Evolutionary conservation across 2,113 vertebrate species (phyloP).

Genomic region (Albula glossodonta): DNA sequence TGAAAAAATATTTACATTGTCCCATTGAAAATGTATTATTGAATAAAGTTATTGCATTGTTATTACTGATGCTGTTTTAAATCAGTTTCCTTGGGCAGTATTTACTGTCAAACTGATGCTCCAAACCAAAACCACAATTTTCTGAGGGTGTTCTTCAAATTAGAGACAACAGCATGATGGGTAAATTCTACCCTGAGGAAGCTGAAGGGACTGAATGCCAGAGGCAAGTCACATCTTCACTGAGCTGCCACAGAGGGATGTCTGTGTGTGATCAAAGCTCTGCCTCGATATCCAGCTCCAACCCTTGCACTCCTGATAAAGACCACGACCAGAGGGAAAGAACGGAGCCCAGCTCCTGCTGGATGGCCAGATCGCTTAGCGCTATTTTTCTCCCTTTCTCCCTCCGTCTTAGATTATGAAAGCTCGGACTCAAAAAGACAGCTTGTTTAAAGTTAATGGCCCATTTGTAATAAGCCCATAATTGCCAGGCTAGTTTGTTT

Average conservation of each 20-base stretch:
- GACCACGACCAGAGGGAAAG: background rate
- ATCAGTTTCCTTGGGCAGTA: background rate
- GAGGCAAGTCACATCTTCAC: background rate
- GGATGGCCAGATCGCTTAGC: background rate
- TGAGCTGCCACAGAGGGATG: background rate
- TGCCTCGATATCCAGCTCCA: background rate
- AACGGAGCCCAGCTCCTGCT: background rate
- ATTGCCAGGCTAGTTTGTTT: slow-evolving; percentile 63
- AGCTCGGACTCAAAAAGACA: slow-evolving; percentile 25
- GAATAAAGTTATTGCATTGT: background rate
- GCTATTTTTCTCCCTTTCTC: background rate
- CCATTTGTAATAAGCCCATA: slow-evolving; percentile 65
- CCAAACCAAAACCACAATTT: background rate
- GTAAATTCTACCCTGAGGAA: background rate
- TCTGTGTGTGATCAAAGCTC: background rate
- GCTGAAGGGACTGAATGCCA: background rate
- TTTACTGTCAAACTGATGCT: background rate
- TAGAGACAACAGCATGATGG: background rate
- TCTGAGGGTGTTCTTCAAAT: background rate
- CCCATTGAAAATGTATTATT: background rate
- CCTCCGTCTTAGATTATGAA: background rate
- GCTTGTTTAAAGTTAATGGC: slow-evolving; percentile 67
- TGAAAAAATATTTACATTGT: background rate
- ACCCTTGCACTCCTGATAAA: background rate
- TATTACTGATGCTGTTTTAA: background rate